These are phyloP conservation scores for Coecobrya sp. DNA, from an alignment of 2,888 invertebrate genomes.

Conservation along the genomic window DNA sequence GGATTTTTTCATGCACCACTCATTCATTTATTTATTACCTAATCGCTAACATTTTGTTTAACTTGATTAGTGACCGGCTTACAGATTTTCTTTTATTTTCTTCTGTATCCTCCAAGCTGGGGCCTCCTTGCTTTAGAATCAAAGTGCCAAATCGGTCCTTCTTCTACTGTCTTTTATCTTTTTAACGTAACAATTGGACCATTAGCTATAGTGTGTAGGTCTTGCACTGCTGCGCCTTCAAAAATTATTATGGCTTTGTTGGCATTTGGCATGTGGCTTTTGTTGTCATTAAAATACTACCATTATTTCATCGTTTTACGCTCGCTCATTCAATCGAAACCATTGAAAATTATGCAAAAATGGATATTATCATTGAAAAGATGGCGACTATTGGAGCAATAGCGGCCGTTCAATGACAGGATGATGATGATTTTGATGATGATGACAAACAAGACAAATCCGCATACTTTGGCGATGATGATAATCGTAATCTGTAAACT, in stretches of 20 bases:
- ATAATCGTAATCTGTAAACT: conserved; percentile 44
- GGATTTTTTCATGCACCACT: conserved; percentile 34
- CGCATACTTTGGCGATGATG: conserved; percentile 29
- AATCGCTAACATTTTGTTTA: conserved; percentile 60
- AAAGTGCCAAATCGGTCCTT: conserved; percentile 13
- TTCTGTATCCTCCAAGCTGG: neutral
- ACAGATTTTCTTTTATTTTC: neutral
- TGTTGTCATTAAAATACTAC: conserved; percentile 46
- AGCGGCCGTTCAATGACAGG: conserved; percentile 40
- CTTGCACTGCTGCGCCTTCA: conserved; percentile 27
- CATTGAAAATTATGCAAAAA: conserved; percentile 46
- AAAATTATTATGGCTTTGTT: conserved; percentile 17
- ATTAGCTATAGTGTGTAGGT: conserved; percentile 19
- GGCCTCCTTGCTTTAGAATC: neutral
- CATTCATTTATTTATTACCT: conserved; percentile 65
- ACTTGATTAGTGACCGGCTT: conserved; percentile 66
- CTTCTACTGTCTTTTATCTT: conserved; percentile 4
- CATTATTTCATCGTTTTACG: conserved; percentile 35
- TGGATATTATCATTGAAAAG: conserved; percentile 47
- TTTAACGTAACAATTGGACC: conserved; percentile 35
- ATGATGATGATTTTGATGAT: conserved; percentile 30
- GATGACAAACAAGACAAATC: conserved; percentile 42
- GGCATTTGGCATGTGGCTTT: conserved; percentile 57
- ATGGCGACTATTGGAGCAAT: conserved; percentile 1
- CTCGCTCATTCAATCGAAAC: conserved; percentile 12